These are phyloP conservation scores for Oscheius sp. DNA, from an alignment of 2,888 invertebrate genomes.

Conservation along the genomic window DNA sequence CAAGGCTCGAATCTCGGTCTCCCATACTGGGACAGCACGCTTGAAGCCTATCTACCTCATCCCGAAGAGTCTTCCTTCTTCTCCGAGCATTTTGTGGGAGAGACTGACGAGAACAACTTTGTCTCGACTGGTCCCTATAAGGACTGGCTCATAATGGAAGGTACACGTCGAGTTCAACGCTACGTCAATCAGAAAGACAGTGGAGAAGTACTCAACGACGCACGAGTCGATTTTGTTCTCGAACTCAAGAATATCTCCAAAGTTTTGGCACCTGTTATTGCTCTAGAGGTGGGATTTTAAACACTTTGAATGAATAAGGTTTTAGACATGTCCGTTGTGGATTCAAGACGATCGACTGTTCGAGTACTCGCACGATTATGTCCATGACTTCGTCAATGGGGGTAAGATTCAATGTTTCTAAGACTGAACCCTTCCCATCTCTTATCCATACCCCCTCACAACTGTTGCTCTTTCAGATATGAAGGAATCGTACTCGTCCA, in stretches of 20 bases:
- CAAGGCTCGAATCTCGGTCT: conserved; percentile 61
- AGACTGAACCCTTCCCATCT: too few relatives aligned
- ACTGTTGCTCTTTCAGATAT: background rate
- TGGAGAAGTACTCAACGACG: conserved; percentile 41
- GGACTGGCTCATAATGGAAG: conserved; percentile 30
- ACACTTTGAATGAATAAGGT: background rate
- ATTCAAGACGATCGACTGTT: conserved; percentile 50
- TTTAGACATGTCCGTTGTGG: conserved; percentile 43
- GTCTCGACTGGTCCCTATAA: conserved; percentile 69
- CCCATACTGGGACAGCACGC: conserved; percentile 73
- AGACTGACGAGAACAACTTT: conserved; percentile 64
- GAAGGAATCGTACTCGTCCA: conserved; percentile 22
- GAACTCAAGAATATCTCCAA: conserved; percentile 49
- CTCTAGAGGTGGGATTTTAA: conserved; percentile 36
- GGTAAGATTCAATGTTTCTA: too few relatives aligned
- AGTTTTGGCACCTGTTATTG: conserved; percentile 53
- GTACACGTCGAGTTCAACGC: conserved; percentile 22
- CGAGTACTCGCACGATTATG: conserved; percentile 60
- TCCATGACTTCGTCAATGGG: conserved; percentile 56
- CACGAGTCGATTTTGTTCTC: conserved; percentile 53
- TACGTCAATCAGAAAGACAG: conserved; percentile 32
- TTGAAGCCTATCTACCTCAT: conserved; percentile 70
- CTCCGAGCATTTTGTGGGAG: conserved; percentile 67
- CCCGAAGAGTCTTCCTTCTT: conserved; percentile 71
- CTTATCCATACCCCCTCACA: too few relatives aligned